Evolutionary conservation across 2,888 invertebrate genomes (phyloP).

Genomic region (Drosophila rubida): DNA sequence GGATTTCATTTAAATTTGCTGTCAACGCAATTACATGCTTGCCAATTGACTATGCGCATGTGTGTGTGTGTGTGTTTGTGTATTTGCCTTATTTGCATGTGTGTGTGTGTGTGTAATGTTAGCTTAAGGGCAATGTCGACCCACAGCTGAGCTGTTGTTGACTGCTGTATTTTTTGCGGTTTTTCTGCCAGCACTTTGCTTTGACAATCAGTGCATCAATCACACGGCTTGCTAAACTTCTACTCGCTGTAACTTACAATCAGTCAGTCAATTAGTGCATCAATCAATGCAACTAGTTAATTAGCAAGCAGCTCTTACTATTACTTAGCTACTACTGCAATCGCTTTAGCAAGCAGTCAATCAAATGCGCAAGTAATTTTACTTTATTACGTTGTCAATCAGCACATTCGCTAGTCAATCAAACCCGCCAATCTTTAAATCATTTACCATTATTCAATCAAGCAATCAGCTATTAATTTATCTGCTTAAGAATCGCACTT

Average conservation of each 20-base stretch:
- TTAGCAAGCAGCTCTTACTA: background rate
- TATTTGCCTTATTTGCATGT: background rate
- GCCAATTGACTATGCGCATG: slow-evolving; percentile 16
- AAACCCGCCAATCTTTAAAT: too few species aligned
- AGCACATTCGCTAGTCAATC: too few species aligned
- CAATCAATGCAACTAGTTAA: slow-evolving; percentile 3
- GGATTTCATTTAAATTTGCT: slow-evolving; percentile 81
- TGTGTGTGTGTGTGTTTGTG: background rate
- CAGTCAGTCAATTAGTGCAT: slow-evolving; percentile 15
- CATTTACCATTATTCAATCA: too few species aligned
- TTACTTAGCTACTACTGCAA: too few species aligned
- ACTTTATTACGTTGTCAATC: too few species aligned
- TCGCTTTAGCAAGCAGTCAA: too few species aligned
- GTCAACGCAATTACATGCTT: slow-evolving; percentile 75
- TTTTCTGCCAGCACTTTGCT: background rate
- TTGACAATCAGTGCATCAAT: background rate
- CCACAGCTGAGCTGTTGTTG: slow-evolving; percentile 14
- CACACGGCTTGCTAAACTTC: background rate
- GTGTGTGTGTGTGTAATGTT: slow-evolving; percentile 2
- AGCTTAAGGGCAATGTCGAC: slow-evolving; percentile 17
- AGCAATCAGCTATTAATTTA: too few species aligned
- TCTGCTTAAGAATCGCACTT: too few species aligned
- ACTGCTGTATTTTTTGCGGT: background rate
- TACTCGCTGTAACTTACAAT: background rate
- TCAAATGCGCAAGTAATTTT: too few species aligned